Base-by-base conservation (phyloP, 2,797 vertebrate genomes). In the Anguilla obscura region DNA sequence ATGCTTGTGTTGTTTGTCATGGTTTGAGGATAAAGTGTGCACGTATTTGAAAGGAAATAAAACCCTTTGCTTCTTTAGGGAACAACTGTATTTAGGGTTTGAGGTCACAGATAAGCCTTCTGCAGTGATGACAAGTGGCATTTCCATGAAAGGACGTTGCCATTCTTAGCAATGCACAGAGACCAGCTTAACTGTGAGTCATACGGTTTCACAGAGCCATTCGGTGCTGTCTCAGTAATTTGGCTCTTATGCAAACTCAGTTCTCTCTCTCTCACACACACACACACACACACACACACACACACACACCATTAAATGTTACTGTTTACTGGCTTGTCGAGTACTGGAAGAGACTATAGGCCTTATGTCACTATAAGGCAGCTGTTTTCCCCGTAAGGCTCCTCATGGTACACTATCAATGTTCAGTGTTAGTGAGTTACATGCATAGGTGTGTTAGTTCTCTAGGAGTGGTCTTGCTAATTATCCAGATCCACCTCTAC, bases 71-170 rank as follows among this genome's bases (percentile, higher is more conserved):
- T 76, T 40, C 33, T 40, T 27, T n/a, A 16, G 50, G 86, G 40
- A 27, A 80, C 86, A 80, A 9, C 2, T 80, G 16, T 16, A 52
- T 54, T 56, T 30, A 58, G 83, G 52, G 48, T 76, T 76, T 86
- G 69, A 86, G 69, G 71, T 3, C 52, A 86, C 40, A 36, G 33
- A 87, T 82, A 45, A 80, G 54, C 86, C 48, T 45, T 82, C 52
- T 54, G 74, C 76, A 54, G 33, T 58, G 86, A 33, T 87, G 86
- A 60, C 36, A 60, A 52, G 54, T 76, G 71, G 30, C 27, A 16
- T 86, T 79, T 86, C 71, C 86, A 76, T 86, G n/a, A 52, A 50
- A 52, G 52, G 63, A 79, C 12, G 27, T 7, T 33, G 30, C 69
- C 18, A 21, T 86, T 50, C 63, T 69, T 45, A n/a, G 58, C 60